phyloP scores from a whole-genome alignment of 2,113 vertebrate genomes.

The Philantomba maxwellii region DNA sequence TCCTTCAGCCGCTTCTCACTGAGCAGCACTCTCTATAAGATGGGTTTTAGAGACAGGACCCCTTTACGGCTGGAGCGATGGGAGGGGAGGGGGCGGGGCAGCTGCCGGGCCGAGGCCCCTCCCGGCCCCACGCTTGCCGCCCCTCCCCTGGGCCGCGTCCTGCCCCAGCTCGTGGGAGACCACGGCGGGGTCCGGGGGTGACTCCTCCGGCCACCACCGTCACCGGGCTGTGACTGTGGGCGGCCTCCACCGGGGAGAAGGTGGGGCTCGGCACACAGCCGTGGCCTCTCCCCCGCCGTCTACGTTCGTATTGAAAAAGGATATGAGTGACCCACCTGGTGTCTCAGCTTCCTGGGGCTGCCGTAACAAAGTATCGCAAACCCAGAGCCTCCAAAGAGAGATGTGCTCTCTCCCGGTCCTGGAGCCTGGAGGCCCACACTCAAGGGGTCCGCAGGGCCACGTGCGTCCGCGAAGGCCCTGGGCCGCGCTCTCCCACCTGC shows the following conservation, averaged over 20 bases:
- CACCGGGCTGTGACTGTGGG: fast-evolving
- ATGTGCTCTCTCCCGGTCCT: fast-evolving
- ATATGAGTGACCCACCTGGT: background rate
- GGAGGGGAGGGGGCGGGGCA: background rate
- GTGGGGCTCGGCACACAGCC: fast-evolving
- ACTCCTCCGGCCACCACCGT: fast-evolving
- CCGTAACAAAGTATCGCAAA: fast-evolving
- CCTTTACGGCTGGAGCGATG: fast-evolving
- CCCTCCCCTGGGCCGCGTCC: too few species aligned
- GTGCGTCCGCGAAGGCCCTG: fast-evolving
- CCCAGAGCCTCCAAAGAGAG: fast-evolving
- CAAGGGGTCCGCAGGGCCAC: fast-evolving
- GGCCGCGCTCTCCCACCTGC: background rate
- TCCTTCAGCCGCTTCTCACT: too few species aligned
- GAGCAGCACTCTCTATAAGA: fast-evolving
- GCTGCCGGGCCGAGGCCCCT: background rate
- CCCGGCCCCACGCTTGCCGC: fast-evolving
- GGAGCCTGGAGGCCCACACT: background rate
- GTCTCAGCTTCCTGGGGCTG: background rate
- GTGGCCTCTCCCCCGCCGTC: fast-evolving
- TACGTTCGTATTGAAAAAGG: background rate
- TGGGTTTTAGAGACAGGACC: background rate
- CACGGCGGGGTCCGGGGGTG: fast-evolving
- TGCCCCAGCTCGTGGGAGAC: background rate
- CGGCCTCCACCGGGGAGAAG: background rate